A percentile compares a stretch with the other conserved stretches of the same genome.
phyloP scores from a whole-genome alignment of 2,113 vertebrate genomes.

The Pseudorasbora parva region DNA sequence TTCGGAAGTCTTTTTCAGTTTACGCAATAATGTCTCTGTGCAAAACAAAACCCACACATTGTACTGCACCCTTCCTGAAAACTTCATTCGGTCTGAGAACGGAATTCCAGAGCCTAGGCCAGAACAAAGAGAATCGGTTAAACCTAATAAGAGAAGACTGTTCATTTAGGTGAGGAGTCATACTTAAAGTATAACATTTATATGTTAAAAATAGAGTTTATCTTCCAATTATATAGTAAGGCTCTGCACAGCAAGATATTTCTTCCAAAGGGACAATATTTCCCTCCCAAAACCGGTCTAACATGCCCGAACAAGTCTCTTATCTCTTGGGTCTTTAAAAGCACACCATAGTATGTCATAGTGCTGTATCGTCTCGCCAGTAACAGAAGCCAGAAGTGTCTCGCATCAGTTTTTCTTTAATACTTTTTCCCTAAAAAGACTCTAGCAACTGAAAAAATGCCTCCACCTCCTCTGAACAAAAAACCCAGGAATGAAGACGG shows the following conservation, averaged over 20 bases:
- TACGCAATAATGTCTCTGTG: too few species aligned
- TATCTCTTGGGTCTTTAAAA: not conserved
- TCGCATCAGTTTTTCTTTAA: not conserved
- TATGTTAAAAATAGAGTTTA: not conserved
- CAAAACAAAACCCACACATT: not conserved
- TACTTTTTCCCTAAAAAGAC: not conserved
- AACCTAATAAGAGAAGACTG: not conserved
- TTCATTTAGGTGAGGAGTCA: not conserved
- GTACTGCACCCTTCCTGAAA: slow-evolving; percentile 22
- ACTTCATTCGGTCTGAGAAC: not conserved
- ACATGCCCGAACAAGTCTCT: not conserved
- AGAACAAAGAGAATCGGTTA: not conserved
- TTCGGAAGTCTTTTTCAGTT: not conserved
- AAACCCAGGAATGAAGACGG: slow-evolving; percentile 62
- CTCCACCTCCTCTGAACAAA: slow-evolving; percentile 65
- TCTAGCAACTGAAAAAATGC: slow-evolving; percentile 57
- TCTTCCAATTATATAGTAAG: not conserved
- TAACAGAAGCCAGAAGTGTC: not conserved
- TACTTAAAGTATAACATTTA: not conserved
- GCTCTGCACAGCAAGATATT: not conserved
- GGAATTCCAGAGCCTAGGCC: not conserved
- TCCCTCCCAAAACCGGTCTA: not conserved
- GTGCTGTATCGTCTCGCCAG: not conserved
- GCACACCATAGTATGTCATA: not conserved
- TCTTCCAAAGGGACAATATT: not conserved